Percentiles rank a stretch among this genome's conserved stretches.
Conservation (phyloP, 1,140 invertebrate genomes). For the Drosophila rufa region DNA sequence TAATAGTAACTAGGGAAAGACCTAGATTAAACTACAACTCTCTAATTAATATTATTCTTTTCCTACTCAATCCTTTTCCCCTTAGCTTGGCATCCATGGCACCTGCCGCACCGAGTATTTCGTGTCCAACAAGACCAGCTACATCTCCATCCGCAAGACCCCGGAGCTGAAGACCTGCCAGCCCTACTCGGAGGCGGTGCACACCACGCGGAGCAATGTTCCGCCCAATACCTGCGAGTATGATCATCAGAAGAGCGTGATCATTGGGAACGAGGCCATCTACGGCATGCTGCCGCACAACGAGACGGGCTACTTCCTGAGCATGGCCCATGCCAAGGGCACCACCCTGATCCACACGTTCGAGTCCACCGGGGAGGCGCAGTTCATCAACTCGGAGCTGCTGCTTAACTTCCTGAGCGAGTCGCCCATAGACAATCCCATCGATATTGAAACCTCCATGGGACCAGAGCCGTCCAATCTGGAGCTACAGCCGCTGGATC, state of each 20-base stretch:
- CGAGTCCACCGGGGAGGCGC: slow-evolving; percentile 83
- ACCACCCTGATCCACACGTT: slow-evolving; percentile 82
- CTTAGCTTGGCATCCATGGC: slow-evolving; percentile 78
- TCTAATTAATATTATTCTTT: background rate
- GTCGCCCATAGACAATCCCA: slow-evolving; percentile 73
- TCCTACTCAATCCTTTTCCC: background rate
- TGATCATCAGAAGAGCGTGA: slow-evolving; percentile 83
- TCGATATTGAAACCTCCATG: slow-evolving; percentile 77
- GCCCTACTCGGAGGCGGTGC: slow-evolving; percentile 77
- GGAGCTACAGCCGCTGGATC: slow-evolving; percentile 61
- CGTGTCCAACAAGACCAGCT: slow-evolving; percentile 81
- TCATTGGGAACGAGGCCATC: slow-evolving; percentile 82
- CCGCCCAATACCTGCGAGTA: slow-evolving; percentile 81
- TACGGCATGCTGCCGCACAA: slow-evolving; percentile 78
- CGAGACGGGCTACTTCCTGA: slow-evolving; percentile 80
- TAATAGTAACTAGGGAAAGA: too few species aligned
- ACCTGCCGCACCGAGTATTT: slow-evolving; percentile 84
- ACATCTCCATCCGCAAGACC: slow-evolving; percentile 81
- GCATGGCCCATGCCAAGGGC: slow-evolving; percentile 79
- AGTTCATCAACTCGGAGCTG: slow-evolving; percentile 81
- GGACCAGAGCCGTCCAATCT: slow-evolving; percentile 56
- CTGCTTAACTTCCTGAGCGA: slow-evolving; percentile 76
- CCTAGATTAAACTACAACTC: too few species aligned
- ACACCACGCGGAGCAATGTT: slow-evolving; percentile 79
- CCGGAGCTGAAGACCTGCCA: slow-evolving; percentile 78